Evolutionary conservation across 2,113 vertebrate species (phyloP).

Genomic region (Aphelocoma coerulescens): DNA sequence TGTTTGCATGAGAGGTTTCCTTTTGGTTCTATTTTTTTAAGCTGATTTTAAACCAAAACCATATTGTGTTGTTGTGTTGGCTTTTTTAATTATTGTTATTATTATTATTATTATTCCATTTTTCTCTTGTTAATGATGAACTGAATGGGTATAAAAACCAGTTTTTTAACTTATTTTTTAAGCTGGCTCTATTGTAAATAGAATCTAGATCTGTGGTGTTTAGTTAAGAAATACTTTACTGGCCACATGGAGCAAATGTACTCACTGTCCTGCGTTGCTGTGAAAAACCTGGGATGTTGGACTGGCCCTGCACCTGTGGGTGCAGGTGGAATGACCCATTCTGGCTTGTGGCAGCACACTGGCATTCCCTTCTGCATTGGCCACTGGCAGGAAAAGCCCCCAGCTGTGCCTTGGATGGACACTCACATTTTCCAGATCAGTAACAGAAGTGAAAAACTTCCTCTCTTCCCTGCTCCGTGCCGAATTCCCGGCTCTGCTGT

Average conservation of each 20-base stretch:
- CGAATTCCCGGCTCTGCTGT: background rate
- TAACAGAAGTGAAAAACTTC: background rate
- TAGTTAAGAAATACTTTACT: conserved; percentile 20
- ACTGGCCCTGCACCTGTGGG: background rate
- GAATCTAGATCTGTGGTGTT: conserved; percentile 19
- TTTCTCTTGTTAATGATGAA: conserved; percentile 75
- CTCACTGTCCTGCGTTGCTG: conserved; percentile 5
- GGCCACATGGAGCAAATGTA: conserved; percentile 17
- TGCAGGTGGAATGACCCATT: background rate
- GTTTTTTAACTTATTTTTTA: conserved; percentile 72
- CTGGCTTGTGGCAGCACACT: background rate
- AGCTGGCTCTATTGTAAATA: conserved; percentile 65
- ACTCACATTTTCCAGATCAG: background rate
- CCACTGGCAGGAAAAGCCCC: background rate
- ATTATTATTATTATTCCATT: conserved; percentile 60
- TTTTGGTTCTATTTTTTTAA: conserved; percentile 80
- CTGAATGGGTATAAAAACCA: conserved; percentile 75
- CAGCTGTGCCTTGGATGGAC: conserved; percentile 29
- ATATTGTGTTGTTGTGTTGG: conserved; percentile 76
- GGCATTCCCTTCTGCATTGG: background rate
- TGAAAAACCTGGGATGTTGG: background rate
- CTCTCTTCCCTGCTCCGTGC: background rate
- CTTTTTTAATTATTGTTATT: conserved; percentile 45
- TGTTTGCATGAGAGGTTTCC: conserved; percentile 82
- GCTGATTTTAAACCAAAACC: conserved; percentile 80